Conservation (phyloP, 2,888 invertebrate genomes). For the Agriopis marginaria region DNA sequence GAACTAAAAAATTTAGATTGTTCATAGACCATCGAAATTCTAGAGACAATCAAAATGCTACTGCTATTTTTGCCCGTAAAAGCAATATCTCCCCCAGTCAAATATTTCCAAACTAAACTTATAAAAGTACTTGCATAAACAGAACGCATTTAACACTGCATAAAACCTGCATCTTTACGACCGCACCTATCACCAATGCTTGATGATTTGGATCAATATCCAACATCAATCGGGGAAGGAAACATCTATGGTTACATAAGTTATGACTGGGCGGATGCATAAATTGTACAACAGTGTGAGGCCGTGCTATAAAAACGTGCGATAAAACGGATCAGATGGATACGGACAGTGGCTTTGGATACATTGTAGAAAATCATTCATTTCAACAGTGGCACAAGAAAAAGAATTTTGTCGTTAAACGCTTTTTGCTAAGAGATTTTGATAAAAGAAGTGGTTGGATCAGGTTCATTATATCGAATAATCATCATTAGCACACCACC, state of each 20-base stretch:
- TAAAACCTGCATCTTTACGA: conserved; percentile 22
- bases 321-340: conserved; percentile 30
- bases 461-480: too few relatives aligned
- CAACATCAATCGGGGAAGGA: conserved; percentile 42
- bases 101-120: not conserved
- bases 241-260: conserved; percentile 46
- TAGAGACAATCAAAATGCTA: not conserved
- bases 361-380: conserved; percentile 10
- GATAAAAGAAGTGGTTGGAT: too few relatives aligned
- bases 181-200: conserved; percentile 4
- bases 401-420: not conserved
- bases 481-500: too few relatives aligned
- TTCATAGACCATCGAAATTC: too few relatives aligned
- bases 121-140: conserved; percentile 15
- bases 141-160: conserved; percentile 15
- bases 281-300: conserved; percentile 34
- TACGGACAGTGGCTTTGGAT: conserved; percentile 13
- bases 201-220: conserved; percentile 30
- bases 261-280: conserved; percentile 45
- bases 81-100: not conserved
- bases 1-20: too few relatives aligned
- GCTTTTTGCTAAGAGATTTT: too few relatives aligned
- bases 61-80: not conserved
- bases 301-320: conserved; percentile 51
- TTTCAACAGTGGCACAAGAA: not conserved